Conservation (phyloP, 2,888 invertebrate species). For the Harmothoe impar region DNA sequence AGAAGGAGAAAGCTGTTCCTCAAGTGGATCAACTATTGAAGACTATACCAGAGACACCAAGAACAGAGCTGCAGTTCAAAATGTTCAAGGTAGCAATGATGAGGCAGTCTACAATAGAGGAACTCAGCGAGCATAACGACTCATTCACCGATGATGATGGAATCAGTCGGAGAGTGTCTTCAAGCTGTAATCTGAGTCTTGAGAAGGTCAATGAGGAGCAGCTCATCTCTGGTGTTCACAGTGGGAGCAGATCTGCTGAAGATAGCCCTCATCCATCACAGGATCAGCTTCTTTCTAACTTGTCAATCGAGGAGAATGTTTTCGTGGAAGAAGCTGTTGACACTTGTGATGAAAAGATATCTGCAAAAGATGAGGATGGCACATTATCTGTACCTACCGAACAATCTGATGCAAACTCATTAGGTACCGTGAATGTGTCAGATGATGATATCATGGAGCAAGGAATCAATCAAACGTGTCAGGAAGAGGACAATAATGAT, state of each 20-base stretch:
- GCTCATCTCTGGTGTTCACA: neutral
- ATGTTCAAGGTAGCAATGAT: neutral
- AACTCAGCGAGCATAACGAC: constrained; percentile 44
- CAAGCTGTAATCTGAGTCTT: neutral
- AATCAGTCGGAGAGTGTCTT: neutral
- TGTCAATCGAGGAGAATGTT: too few species aligned
- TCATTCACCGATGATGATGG: neutral
- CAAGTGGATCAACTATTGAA: neutral
- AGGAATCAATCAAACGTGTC: neutral
- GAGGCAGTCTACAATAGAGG: constrained; percentile 52
- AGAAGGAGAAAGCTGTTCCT: neutral
- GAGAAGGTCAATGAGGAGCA: neutral
- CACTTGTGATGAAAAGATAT: too few species aligned
- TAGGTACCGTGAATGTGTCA: neutral
- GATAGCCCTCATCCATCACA: too few species aligned
- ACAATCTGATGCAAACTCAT: too few species aligned
- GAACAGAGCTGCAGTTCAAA: neutral
- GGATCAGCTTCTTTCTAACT: too few species aligned
- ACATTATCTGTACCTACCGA: too few species aligned
- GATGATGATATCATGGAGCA: too few species aligned
- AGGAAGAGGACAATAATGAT: too few species aligned
- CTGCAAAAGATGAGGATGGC: too few species aligned
- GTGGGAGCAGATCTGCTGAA: neutral
- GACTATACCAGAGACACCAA: constrained; percentile 14
- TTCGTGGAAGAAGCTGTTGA: too few species aligned